A percentile compares a stretch with the other conserved stretches of the same genome.
These are phyloP conservation scores for Dioctria linearis DNA, from an alignment of 2,888 invertebrate species.

Conservation along the genomic window DNA sequence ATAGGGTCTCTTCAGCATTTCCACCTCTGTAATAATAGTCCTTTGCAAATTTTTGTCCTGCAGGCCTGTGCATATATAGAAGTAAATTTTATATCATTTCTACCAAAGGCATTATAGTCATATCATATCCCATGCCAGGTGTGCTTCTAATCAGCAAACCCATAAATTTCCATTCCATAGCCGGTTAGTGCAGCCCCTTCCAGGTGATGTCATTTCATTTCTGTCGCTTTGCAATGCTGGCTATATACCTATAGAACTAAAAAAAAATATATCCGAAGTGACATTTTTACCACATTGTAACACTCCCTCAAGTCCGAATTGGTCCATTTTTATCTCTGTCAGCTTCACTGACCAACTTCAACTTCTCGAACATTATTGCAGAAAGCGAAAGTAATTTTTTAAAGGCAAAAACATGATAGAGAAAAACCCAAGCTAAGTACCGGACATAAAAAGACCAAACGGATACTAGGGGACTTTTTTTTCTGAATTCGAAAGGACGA, in stretches of 20 bases:
- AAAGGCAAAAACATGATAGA: neutral
- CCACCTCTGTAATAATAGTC: neutral
- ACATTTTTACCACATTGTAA: neutral
- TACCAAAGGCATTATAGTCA: neutral
- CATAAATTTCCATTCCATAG: neutral
- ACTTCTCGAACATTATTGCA: neutral
- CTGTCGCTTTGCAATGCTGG: neutral
- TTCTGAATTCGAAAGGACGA: neutral
- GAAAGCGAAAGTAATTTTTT: neutral
- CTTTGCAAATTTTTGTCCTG: neutral
- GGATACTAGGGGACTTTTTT: neutral
- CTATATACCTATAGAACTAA: neutral
- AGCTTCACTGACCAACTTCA: neutral
- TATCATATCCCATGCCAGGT: neutral
- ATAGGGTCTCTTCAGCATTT: neutral
- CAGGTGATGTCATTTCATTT: slow-evolving; percentile 12
- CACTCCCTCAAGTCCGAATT: neutral
- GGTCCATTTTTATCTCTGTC: slow-evolving; percentile 7
- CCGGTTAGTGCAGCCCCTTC: neutral
- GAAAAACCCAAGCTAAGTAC: slow-evolving; percentile 1
- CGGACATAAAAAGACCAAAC: slow-evolving; percentile 12
- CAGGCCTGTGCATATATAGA: neutral
- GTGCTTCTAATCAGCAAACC: neutral
- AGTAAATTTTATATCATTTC: neutral
- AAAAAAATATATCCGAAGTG: too few species aligned